Conservation (phyloP, 2,888 invertebrate species). For the Dicyrtoma fusca region DNA sequence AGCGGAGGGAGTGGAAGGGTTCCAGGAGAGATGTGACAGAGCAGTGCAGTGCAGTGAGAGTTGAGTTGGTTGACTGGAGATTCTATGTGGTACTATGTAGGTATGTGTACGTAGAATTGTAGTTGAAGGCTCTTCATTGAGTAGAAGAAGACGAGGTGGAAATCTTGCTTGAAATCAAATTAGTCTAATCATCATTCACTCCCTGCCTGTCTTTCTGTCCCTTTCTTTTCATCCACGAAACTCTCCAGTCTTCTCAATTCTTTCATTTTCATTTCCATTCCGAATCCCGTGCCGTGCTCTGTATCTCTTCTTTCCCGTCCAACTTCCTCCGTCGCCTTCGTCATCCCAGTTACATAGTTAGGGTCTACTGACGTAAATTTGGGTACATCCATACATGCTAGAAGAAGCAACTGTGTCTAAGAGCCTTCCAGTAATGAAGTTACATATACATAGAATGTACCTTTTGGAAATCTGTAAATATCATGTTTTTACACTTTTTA, state of each 20-base stretch:
- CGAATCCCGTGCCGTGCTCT: background rate
- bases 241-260: background rate
- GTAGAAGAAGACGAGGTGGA: conserved; percentile 19
- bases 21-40: conserved; percentile 1
- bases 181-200: conserved; percentile 38
- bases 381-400: no score
- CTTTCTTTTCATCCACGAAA: background rate
- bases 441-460: no score
- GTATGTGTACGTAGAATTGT: no score
- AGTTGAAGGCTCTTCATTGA: no score
- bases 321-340: background rate
- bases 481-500: no score
- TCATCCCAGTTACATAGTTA: no score
- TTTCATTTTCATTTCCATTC: conserved; percentile 14
- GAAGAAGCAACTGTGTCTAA: no score
- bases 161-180: conserved; percentile 37
- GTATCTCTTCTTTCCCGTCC: conserved; percentile 6
- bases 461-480: no score
- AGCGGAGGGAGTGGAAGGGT: background rate
- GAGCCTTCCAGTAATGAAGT: no score
- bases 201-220: conserved; percentile 29
- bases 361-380: no score
- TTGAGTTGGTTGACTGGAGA: background rate
- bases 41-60: no score
- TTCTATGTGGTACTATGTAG: no score